A percentile compares a stretch with the other conserved stretches of the same genome.
Evolutionary conservation across 2,797 vertebrate genomes (phyloP).

Genomic region (Geotrypetes seraphini): DNA sequence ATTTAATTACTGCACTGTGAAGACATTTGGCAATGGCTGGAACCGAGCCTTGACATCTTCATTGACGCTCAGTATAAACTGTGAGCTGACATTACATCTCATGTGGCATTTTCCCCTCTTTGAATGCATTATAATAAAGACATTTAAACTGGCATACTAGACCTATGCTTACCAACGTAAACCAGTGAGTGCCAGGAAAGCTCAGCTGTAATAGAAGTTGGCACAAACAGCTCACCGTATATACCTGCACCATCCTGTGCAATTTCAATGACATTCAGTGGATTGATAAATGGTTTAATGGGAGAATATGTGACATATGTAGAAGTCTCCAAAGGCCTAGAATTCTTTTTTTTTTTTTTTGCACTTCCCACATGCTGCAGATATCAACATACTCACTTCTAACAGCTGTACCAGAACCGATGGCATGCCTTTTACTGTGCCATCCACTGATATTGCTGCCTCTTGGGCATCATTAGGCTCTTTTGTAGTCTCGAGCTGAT

Average conservation of each 20-base stretch:
- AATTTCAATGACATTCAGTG: slow-evolving; percentile 84
- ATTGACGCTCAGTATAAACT: slow-evolving; percentile 57
- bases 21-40: slow-evolving; percentile 66
- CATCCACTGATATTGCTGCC: slow-evolving; percentile 43
- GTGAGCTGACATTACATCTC: slow-evolving; percentile 46
- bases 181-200: slow-evolving; percentile 55
- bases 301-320: slow-evolving; percentile 89
- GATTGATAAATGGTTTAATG: slow-evolving; percentile 87
- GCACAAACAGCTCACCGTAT: slow-evolving; percentile 64
- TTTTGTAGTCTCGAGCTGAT: not conserved
- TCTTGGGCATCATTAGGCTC: slow-evolving; percentile 20
- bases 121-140: slow-evolving; percentile 57
- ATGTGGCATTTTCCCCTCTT: slow-evolving; percentile 45
- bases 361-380: slow-evolving; percentile 70
- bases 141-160: slow-evolving; percentile 54
- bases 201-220: slow-evolving; percentile 74
- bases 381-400: slow-evolving; percentile 65
- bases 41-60: slow-evolving; percentile 65
- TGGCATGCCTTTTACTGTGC: slow-evolving; percentile 35
- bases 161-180: slow-evolving; percentile 52
- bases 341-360: slow-evolving; percentile 79
- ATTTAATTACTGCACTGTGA: slow-evolving; percentile 70
- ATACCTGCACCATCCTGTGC: slow-evolving; percentile 82
- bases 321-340: slow-evolving; percentile 75
- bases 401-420: slow-evolving; percentile 50